Percentiles rank a stretch among this genome's conserved stretches.
Evolutionary conservation across 2,113 vertebrate genomes (phyloP).

Genomic region (Engraulis encrasicolus): DNA sequence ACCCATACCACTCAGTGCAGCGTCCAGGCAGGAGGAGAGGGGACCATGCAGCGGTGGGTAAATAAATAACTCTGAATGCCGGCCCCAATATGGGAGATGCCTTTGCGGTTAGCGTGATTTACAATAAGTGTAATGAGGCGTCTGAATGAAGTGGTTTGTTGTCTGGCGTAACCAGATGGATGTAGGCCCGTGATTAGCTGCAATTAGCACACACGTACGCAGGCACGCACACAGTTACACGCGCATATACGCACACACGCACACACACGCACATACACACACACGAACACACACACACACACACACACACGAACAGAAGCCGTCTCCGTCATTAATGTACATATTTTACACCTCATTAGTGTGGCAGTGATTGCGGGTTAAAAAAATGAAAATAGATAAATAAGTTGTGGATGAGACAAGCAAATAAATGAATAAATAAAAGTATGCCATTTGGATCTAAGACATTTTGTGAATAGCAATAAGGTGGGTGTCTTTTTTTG

Average conservation of each 20-base stretch:
- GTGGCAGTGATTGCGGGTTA: conserved; percentile 71
- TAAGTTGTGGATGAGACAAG: conserved; percentile 57
- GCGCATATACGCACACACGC: too few species aligned
- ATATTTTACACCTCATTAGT: conserved; percentile 87
- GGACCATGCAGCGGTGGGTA: conserved; percentile 61
- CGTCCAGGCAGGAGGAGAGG: neutral
- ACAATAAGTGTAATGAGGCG: conserved; percentile 86
- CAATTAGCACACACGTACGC: conserved; percentile 89
- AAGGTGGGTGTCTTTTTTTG: conserved; percentile 24
- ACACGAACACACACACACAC: conserved; percentile 77
- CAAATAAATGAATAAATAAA: conserved; percentile 15
- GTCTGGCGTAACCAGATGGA: conserved; percentile 90
- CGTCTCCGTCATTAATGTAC: conserved; percentile 85
- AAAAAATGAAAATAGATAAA: conserved; percentile 46
- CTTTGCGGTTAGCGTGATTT: conserved; percentile 76
- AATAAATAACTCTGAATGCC: conserved; percentile 70
- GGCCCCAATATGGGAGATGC: conserved; percentile 74
- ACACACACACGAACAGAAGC: conserved; percentile 80
- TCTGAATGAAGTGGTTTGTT: conserved; percentile 89
- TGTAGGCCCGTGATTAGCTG: conserved; percentile 91
- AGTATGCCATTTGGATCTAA: conserved; percentile 31
- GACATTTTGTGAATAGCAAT: neutral
- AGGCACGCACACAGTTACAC: too few species aligned
- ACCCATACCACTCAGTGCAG: neutral
- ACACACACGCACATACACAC: conserved; percentile 62